Evolutionary conservation across 2,797 vertebrate species (phyloP).

Genomic region (Vultur gryphus): DNA sequence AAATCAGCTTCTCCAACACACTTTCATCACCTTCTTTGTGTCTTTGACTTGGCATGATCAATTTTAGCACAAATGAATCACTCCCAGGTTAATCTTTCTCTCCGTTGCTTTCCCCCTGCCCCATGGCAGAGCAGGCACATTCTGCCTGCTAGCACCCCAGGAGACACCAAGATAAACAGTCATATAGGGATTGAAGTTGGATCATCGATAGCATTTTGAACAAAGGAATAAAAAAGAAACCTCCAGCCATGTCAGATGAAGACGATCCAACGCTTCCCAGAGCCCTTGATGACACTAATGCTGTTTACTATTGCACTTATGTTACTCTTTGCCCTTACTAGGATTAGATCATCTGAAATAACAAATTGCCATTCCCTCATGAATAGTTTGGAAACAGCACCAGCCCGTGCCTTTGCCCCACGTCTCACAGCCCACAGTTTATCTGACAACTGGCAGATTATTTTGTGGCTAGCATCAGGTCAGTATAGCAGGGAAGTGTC

Average conservation of each 20-base stretch:
- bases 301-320: neutral
- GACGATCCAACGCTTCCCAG: neutral
- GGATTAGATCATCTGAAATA: neutral
- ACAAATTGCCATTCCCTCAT: neutral
- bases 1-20: neutral
- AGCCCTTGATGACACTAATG: neutral
- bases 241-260: neutral
- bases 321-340: neutral
- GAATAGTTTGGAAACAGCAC: neutral
- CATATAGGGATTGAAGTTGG: neutral
- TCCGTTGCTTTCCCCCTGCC: neutral
- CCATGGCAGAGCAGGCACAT: neutral
- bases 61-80: neutral
- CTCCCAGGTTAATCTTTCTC: neutral
- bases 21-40: neutral
- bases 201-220: neutral
- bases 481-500: neutral
- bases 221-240: neutral
- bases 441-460: neutral
- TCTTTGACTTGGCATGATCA: neutral
- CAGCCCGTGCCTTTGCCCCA: neutral
- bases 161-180: neutral
- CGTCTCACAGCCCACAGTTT: fast-evolving
- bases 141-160: neutral
- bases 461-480: neutral